Conservation (phyloP, 1,140 invertebrate species). For the Mylabris phalerata region DNA sequence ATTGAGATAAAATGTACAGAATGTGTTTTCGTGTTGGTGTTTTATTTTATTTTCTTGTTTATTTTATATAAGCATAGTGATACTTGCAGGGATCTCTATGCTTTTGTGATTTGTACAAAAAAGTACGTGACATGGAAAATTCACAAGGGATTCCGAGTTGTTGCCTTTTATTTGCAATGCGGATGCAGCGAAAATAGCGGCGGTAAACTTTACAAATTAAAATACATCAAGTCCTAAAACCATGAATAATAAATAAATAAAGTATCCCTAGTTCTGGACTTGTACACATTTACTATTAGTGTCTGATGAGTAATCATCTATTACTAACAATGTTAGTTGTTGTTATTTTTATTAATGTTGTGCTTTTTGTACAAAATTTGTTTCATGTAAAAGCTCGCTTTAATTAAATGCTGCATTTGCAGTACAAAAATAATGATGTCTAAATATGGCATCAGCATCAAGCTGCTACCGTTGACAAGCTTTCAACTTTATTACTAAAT, state of each 20-base stretch:
- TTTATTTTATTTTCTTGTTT: conserved; percentile 2
- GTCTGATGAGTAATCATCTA: conserved; percentile 3
- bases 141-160: conserved; percentile 11
- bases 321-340: neutral
- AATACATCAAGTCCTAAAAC: conserved; percentile 17
- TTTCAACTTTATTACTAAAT: conserved; percentile 12
- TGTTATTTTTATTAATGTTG: too few relatives aligned
- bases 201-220: conserved; percentile 22
- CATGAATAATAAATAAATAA: conserved; percentile 21
- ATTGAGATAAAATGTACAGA: conserved; percentile 37
- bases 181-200: conserved; percentile 14
- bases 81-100: conserved; percentile 26
- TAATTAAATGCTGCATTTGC: conserved; percentile 3
- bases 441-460: too few relatives aligned
- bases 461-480: conserved; percentile 3
- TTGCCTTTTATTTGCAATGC: conserved; percentile 12
- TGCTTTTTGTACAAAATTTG: too few relatives aligned
- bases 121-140: conserved; percentile 32
- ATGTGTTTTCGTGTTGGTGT: conserved; percentile 20
- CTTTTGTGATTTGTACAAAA: conserved; percentile 31
- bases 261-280: conserved; percentile 1
- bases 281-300: neutral
- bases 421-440: neutral
- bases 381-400: too few relatives aligned
- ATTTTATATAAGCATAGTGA: conserved; percentile 5